Base-by-base conservation (phyloP, 2,888 invertebrate species). In the Entomobrya multifasciata region DNA sequence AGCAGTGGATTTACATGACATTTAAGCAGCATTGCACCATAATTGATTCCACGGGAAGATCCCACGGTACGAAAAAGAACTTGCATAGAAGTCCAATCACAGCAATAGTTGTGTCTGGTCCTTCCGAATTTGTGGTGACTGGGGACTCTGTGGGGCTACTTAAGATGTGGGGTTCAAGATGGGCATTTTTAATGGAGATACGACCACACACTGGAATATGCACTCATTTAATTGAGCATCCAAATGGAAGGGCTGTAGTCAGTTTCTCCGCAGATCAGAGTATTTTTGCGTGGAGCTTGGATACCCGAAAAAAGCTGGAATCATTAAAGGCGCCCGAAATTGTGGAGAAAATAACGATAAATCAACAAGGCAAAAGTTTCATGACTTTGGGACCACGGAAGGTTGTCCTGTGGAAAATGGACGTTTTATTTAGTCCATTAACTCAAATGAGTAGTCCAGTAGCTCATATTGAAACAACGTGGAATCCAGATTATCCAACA, bases 81-180 rank as follows among this genome's bases (percentile, higher is more conserved):
- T 81, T 91, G 10, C 91, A 91, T 81, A 81, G 81, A 15, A 60
- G 85, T 27, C 81, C 81, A 17, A 89, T 91, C 20, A 90, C 90
- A 0, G 90, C 90, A 2, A 89, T 91, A 62, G 81, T 87, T 0
- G 90, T 87, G 0, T 57, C 79, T 36, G 89, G 90, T 2, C 78
- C 88, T 5, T 91, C 91, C 0, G 91, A 91, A 11, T 89, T 87
- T 77, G 88, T 91, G n/a, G 90, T 91, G 4, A 91, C 90, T n/a
- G 91, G 91, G n/a, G 91, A 91, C 80, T 89, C 90, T 17, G 62
- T 74, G n/a, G 91, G 91, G 36, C 49, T 89, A 4, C 49, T 91
- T 5, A 91, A 90, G 74, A 88, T 91, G 88, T 91, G 91, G 91
- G 91, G 90, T 1, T 44, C 55, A 44, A 77, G 90, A 5, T 90